Conservation (phyloP, 2,797 vertebrate species). For the Myoxocephalus aenaeus region DNA sequence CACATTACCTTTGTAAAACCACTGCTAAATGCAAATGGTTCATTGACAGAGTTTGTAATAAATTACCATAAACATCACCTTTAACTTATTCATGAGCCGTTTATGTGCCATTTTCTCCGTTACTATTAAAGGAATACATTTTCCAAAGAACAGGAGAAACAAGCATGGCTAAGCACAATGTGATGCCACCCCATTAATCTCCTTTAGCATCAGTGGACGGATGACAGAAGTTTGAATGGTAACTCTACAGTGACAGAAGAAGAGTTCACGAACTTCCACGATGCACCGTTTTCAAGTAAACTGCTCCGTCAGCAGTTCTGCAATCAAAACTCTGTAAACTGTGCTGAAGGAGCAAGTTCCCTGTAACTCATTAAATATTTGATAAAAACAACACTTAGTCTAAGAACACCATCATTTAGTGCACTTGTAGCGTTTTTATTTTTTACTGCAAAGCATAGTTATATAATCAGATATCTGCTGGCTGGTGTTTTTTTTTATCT, state of each 20-base stretch:
- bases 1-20: constrained; percentile 21
- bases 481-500: constrained; percentile 14
- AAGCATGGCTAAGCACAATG: constrained; percentile 47
- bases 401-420: constrained; percentile 16
- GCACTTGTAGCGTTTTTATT: constrained; percentile 25
- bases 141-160: constrained; percentile 43
- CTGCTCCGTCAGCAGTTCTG: constrained; percentile 50
- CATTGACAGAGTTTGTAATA: constrained; percentile 24
- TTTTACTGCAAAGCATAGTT: not conserved
- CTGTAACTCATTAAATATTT: constrained; percentile 49
- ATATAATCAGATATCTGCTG: constrained; percentile 2
- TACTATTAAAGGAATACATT: constrained; percentile 41
- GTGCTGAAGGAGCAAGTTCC: constrained; percentile 58
- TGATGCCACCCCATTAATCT: constrained; percentile 63
- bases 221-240: constrained; percentile 25
- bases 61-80: constrained; percentile 48
- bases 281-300: constrained; percentile 54
- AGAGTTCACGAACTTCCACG: constrained; percentile 43
- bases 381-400: constrained; percentile 32
- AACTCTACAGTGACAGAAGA: constrained; percentile 34
- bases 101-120: constrained; percentile 32
- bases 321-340: constrained; percentile 31
- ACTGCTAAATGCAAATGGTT: constrained; percentile 24
- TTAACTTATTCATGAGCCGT: constrained; percentile 37
- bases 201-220: constrained; percentile 39